Evolutionary conservation across 2,113 vertebrate species (phyloP), one percentile per base, ranked within the genome.

Genomic region (Scolopax mira): DNA sequence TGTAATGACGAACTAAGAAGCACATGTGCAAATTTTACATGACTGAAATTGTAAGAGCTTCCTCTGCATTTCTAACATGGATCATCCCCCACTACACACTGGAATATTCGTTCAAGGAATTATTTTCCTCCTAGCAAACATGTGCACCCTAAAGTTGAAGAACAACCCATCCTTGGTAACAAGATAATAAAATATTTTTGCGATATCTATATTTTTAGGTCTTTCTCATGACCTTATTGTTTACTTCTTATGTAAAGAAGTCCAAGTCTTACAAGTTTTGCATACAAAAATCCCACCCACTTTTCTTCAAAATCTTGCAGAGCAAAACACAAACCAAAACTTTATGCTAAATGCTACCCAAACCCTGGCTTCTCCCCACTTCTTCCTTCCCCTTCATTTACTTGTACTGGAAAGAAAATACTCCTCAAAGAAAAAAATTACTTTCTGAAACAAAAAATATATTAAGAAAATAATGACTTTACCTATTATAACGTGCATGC

Each of bases 401-500:
- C 6, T 71, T 67, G n/a, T 10, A 5, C 9, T 60, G 10, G 18
- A 78, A 88, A 66, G 33, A 88, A 90, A 80, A 93, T n/a, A 69
- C 5, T 44, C 11, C 8, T 61, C 19, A 65, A 89, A 54, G 79
- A 8, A 31, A 42, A 54, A 65, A 48, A 25, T 2, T 11, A 24
- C 60, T 71, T 66, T 58, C 37, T n/a, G 18, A 92, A 77, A 62
- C 9, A 81, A 71, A 82, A 65, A 31, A 8, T 15, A 60, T 10
- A 85, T 64, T 44, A 73, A 37, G 14, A 88, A 85, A 90, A 77
- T 15, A 94, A 85, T 62, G 28, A 75, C 81, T 27, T 95, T 97
- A 99, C 99, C 99, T 98, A 99, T 98, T 95, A 99, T 78, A 62
- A 99, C 98, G 39, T 98, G 99, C 98, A 99, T 99, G 96, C 99